Base-by-base conservation (phyloP, 2,888 invertebrate species). In the Ichneumoninae sp. region DNA sequence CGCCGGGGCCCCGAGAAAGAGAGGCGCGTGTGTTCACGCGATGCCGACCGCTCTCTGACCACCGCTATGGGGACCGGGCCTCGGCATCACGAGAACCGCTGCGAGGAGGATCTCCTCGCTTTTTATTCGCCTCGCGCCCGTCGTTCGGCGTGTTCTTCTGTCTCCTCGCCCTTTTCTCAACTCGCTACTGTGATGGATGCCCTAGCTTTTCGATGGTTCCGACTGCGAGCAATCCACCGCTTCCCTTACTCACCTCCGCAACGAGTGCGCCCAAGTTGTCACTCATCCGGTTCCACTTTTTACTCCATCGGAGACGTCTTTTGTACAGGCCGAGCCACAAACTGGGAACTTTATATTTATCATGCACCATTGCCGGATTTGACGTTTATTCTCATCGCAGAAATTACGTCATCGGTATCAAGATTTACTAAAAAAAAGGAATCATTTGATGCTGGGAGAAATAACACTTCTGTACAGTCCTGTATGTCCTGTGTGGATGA, bases 1-100 rank as follows among this genome's bases (percentile, higher is more conserved):
- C 75, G 57, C 81, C 75, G 73, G 71, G 19, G 44, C 44, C 63
- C 71, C 75, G 79, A 81, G 70, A 78, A 75, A 73, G 71, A 60
- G 70, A 70, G 77, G 81, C 78, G 78, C 81, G 85, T 78, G 78
- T 85, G 78, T 85, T 81, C 85, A 85, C 85, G 85, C 85, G 83
- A 85, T 85, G 74, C 81, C 81, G 63, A 63, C 76, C 78, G 69
- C 78, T 44, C 76, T 47, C 44, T 80, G 70, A 73, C 75, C 75
- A 78, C 70, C 22, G 57, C 77, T 47, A 68, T 54, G 33, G 16
- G 13, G 63, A 65, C 60, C 71, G 13, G 16, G 36, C 54, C 16
- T 36, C 50, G 68, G 60, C 50, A 69, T 52, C 78, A 52, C 63
- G 76, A 77, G 57, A 57, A 57, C 36, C 69, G 19, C 65, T 54